A percentile compares a stretch with the other conserved stretches of the same genome.
phyloP scores from a whole-genome alignment of 1,140 invertebrate genomes.

The Chionoecetes opilio region DNA sequence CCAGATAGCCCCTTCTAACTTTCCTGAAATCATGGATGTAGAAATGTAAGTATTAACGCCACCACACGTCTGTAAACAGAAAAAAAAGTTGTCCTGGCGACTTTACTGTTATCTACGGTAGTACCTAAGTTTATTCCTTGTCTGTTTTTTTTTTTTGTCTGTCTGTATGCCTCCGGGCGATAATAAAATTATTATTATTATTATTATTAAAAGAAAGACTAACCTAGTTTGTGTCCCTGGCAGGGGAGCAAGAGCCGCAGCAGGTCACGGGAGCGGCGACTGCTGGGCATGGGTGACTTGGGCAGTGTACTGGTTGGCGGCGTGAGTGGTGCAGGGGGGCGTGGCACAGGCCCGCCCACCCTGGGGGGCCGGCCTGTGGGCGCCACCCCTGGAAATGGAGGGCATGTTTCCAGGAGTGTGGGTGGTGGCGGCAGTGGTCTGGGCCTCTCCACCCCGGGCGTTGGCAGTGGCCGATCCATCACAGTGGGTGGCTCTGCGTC shows the following conservation, averaged over 20 bases:
- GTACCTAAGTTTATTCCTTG: no score
- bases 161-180: no score
- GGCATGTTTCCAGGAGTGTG: conserved; percentile 46
- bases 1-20: no score
- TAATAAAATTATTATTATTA: no score
- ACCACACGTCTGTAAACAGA: no score
- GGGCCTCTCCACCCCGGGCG: conserved; percentile 28
- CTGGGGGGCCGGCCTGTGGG: not conserved
- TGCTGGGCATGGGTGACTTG: conserved; percentile 73
- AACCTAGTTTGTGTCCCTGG: not conserved
- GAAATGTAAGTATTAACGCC: no score
- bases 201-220: not conserved
- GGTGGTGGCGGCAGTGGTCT: conserved; percentile 27
- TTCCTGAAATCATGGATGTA: no score
- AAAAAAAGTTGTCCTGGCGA: no score
- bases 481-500: conserved; percentile 50
- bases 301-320: conserved; percentile 63
- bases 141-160: no score
- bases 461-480: conserved; percentile 44
- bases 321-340: conserved; percentile 67
- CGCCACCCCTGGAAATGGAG: conserved; percentile 55
- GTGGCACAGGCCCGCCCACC: conserved; percentile 49
- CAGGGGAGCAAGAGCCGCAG: conserved; percentile 69
- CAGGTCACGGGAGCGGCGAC: conserved; percentile 68
- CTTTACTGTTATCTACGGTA: no score